These are phyloP conservation scores for Melieria picta DNA, from an alignment of 2,888 invertebrate species.

Conservation along the genomic window DNA sequence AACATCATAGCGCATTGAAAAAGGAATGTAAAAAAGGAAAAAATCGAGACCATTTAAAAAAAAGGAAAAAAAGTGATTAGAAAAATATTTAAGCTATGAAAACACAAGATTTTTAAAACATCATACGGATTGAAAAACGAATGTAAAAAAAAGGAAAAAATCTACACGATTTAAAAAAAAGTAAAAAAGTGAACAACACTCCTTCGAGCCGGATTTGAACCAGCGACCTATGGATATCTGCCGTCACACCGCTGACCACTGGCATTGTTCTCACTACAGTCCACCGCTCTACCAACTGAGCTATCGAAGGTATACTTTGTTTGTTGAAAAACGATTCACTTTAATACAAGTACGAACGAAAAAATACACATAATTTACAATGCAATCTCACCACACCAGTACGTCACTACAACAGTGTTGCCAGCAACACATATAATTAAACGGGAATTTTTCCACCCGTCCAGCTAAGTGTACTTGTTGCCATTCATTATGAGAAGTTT, in stretches of 20 bases:
- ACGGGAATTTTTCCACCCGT: too few relatives aligned
- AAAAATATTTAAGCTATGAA: too few relatives aligned
- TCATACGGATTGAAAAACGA: too few relatives aligned
- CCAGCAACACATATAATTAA: background rate
- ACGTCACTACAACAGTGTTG: background rate
- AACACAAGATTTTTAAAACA: too few relatives aligned
- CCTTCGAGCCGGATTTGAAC: slow-evolving; percentile 77
- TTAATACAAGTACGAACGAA: background rate
- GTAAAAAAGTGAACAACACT: slow-evolving; percentile 43
- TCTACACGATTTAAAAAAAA: too few relatives aligned
- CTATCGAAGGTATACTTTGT: slow-evolving; percentile 54
- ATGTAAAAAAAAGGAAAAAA: background rate
- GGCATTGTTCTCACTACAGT: slow-evolving; percentile 50
- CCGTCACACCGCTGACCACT: background rate
- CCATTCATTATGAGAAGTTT: too few relatives aligned
- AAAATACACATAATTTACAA: background rate
- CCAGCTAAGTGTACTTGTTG: too few relatives aligned
- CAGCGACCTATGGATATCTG: slow-evolving; percentile 74
- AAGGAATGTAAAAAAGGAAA: background rate
- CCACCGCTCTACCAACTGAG: slow-evolving; percentile 65
- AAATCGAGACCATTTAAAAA: background rate
- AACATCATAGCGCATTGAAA: too few relatives aligned
- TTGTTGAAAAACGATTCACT: background rate
- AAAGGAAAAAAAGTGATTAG: background rate
- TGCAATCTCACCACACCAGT: background rate